phyloP scores from a whole-genome alignment of 2,113 vertebrate species.

The Phrynocephalus versicolor region DNA sequence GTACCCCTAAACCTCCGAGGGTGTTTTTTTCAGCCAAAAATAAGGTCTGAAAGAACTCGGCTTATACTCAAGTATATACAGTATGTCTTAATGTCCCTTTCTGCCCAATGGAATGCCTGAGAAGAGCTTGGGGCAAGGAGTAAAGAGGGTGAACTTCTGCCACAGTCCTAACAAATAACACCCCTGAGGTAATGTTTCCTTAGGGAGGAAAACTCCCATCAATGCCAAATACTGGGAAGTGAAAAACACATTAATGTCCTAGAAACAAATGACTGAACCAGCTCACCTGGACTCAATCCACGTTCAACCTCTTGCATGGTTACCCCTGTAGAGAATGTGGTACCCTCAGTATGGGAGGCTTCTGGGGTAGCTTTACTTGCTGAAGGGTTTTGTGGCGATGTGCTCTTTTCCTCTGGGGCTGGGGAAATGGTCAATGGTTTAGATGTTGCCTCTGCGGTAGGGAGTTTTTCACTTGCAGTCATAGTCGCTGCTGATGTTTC shows the following conservation, averaged over 20 bases:
- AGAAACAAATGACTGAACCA: neutral
- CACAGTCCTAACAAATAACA: neutral
- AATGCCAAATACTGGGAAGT: neutral
- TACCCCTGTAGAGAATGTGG: constrained; percentile 40
- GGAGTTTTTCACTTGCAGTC: neutral
- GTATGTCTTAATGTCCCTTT: too few species aligned
- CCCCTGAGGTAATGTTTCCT: too few species aligned
- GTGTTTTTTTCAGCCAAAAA: too few species aligned
- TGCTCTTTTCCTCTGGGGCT: constrained; percentile 1
- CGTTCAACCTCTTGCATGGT: constrained; percentile 67
- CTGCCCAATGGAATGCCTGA: neutral
- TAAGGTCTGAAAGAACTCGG: too few species aligned
- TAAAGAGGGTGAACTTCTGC: neutral
- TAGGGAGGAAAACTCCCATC: neutral
- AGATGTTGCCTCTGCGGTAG: constrained; percentile 20
- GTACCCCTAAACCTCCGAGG: too few species aligned
- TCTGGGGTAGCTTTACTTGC: neutral
- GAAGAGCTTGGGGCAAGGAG: neutral
- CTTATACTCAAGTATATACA: too few species aligned
- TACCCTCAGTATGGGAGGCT: neutral
- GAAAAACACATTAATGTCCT: neutral
- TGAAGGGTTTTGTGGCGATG: constrained; percentile 23
- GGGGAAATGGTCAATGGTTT: neutral
- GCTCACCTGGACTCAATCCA: constrained; percentile 74
- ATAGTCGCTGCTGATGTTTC: neutral